Percentiles rank a stretch among this genome's conserved stretches.
These are phyloP conservation scores for Saccopteryx bilineata DNA, from an alignment of 2,113 vertebrate genomes.

Conservation along the genomic window DNA sequence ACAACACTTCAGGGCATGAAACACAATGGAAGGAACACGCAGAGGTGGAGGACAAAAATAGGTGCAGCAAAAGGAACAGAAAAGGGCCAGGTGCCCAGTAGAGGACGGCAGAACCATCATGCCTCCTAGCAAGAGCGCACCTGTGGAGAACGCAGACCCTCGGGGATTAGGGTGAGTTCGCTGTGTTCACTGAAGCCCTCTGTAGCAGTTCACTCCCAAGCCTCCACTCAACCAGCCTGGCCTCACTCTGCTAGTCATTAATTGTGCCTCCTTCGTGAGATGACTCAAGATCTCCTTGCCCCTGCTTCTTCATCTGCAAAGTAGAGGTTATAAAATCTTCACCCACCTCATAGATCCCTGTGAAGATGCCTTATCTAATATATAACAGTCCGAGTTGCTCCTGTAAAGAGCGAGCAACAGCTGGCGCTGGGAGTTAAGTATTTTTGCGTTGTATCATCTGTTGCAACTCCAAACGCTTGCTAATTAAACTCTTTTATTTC, in stretches of 20 bases:
- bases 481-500: background rate
- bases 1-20: background rate
- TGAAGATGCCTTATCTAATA: background rate
- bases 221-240: background rate
- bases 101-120: background rate
- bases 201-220: background rate
- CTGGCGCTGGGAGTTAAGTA: background rate
- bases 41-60: background rate
- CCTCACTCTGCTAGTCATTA: background rate
- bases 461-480: background rate
- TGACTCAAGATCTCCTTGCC: too few relatives aligned
- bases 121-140: rapidly evolving
- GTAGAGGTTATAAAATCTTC: background rate
- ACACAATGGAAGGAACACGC: background rate
- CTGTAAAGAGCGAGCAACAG: background rate
- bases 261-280: background rate
- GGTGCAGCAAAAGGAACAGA: background rate
- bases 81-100: rapidly evolving
- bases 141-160: background rate
- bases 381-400: background rate
- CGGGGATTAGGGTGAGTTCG: background rate
- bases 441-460: background rate
- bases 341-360: background rate
- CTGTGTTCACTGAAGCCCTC: rapidly evolving
- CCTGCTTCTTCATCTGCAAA: background rate